Evolutionary conservation across 2,888 invertebrate genomes (phyloP), one percentile per base, ranked within the genome.

Genomic region (Eupithecia subumbrata): DNA sequence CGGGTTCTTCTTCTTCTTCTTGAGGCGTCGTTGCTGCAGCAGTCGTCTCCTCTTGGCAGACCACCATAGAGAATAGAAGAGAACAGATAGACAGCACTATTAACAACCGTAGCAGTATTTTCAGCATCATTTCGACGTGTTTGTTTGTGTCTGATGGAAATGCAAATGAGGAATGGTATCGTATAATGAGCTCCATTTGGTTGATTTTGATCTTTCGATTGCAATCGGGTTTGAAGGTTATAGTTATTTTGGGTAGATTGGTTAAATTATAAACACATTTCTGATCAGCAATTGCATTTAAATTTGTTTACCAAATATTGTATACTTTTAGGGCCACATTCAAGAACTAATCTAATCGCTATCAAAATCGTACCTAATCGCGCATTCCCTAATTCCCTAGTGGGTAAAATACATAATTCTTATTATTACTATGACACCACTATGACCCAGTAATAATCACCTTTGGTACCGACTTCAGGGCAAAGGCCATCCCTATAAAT

Each of bases 1-100:
- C 90, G 30, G 91, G 93, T 76, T 93, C 94, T 63, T 93, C 94
- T 63, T 94, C 94, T 82, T 94, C 92, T 12, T 88, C 89, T 2
- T 86, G 88, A 0, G 80, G 80, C 5, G 83, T 87, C 0, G 90
- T 90, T 0, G 92, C 88, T 0, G 90, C 82, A 2, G 90, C 83
- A n/a, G 91, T 89, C 0, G 90, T 87, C 0, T 64, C 90, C 63
- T 93, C 94, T 84, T 94, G 90, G 74, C 91, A 89, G 16, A 82
- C 79, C 7, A 82, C 83, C n/a, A 86, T 84, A 11, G 89, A 87
- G 22, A 87, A 78, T 72, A 91, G 76, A 8, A 89, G 45, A 60
- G 82, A 79, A 14, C 82, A 72, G 34, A 90, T 69, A 1, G 85
- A 84, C 0, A 89, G 64, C n/a, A 90, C 79, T 25, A 90, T n/a